Evolutionary conservation across 2,113 vertebrate genomes (phyloP), one percentile per base, ranked within the genome.

Genomic region (Anoura caudifer): DNA sequence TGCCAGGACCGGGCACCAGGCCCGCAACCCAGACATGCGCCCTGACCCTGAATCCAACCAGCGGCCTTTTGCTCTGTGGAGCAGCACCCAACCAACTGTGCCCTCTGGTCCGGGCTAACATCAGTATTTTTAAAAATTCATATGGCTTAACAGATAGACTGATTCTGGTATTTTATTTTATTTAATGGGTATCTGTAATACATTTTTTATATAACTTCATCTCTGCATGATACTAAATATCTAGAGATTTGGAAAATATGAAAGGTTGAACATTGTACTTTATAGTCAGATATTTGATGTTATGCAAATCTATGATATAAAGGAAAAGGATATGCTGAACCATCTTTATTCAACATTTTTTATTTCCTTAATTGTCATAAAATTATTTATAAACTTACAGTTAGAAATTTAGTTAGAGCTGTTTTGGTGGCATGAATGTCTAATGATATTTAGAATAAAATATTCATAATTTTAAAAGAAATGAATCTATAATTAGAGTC

Each of bases 201-300:
- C 0, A 38, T 92, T 69, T 93, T 80, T 65, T 67, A 5, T 85
- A 26, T 38, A 69, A 90, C 73, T 63, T 94, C 26, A 59, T 95
- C 4, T 77, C 17, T 89, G 4, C 47, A 16, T 79, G 22, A 75
- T 75, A 19, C 41, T 61, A 81, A 77, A 70, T 69, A 88, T 73
- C 22, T 90, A 63, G 65, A 50, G 87, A 77, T 94, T 95, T 75
- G 33, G 41, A 82, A 97, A 79, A 92, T 70, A 70, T 65, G 47
- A 65, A 43, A 87, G 9, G 4, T 65, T 92, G 28, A 91, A 33
- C 3, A 17, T 69, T 96, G 61, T n/a, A 38, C n/a, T 90, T 95
- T 84, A n/a, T 56, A 69, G 90, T 31, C 81, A 94, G 84, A 90
- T 96, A 54, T 91, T 93, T 81, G 56, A 5, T 93, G 52, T 59